A percentile compares a stretch with the other conserved stretches of the same genome.
These are phyloP conservation scores for Benitochromis conjunctus DNA, from an alignment of 2,113 vertebrate species.

Conservation along the genomic window DNA sequence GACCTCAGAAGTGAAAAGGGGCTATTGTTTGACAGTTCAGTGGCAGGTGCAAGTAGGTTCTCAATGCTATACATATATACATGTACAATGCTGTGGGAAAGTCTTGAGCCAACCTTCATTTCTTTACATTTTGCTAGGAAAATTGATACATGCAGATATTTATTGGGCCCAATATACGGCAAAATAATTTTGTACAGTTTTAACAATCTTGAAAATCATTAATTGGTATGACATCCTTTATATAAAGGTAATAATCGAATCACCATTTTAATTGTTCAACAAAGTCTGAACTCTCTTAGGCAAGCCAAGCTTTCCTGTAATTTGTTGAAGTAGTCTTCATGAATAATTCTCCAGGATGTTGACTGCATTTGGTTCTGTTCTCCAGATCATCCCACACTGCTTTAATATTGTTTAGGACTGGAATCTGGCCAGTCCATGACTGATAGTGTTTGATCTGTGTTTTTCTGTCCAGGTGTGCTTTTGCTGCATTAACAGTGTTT, in stretches of 20 bases:
- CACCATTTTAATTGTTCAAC: neutral
- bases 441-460: neutral
- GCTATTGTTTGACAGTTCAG: neutral
- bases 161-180: accelerated
- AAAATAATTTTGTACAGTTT: neutral
- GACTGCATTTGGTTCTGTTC: neutral
- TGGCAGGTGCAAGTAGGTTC: neutral
- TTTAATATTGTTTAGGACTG: neutral
- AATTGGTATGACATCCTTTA: neutral
- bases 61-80: neutral
- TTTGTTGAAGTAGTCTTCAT: neutral
- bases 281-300: neutral
- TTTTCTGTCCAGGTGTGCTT: neutral
- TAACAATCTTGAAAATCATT: neutral
- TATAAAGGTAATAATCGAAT: neutral
- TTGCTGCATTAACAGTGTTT: neutral
- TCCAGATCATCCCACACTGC: neutral
- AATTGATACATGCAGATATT: neutral
- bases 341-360: neutral
- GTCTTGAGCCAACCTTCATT: neutral
- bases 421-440: neutral
- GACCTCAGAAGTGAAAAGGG: neutral
- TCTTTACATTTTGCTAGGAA: neutral
- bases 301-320: neutral
- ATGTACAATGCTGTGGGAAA: neutral